These are phyloP conservation scores for Cyrtorhinus lividipennis DNA, from an alignment of 1,140 invertebrate genomes.

Conservation along the genomic window DNA sequence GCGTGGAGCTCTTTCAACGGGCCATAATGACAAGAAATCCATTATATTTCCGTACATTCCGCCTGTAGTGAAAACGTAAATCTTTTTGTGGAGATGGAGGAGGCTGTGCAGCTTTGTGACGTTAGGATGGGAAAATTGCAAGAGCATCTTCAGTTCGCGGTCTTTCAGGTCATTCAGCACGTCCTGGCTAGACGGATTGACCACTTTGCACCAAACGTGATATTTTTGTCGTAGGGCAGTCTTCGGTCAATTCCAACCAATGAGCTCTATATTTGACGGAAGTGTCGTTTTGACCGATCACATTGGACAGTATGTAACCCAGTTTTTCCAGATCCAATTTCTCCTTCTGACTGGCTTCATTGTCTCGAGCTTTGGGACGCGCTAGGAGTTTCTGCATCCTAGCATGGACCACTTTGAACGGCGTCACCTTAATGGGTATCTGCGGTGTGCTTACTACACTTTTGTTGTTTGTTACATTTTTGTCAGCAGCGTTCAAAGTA, in stretches of 20 bases:
- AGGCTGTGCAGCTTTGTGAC: background rate
- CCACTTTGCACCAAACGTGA: background rate
- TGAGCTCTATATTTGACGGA: background rate
- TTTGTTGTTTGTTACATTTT: background rate
- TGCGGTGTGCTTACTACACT: background rate
- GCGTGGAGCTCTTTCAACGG: background rate
- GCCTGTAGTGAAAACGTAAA: background rate
- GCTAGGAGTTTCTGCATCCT: background rate
- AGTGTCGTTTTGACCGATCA: background rate
- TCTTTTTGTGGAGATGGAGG: background rate
- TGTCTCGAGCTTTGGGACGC: background rate
- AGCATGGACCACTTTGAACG: background rate
- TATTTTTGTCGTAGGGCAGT: background rate
- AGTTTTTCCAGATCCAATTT: background rate
- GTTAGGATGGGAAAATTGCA: background rate
- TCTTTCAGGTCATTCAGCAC: background rate
- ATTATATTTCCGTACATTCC: background rate
- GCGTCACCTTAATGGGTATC: background rate
- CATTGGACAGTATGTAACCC: background rate
- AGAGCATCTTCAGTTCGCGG: background rate
- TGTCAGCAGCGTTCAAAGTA: background rate
- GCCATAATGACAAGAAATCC: background rate
- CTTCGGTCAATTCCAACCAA: background rate
- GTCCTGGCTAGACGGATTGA: background rate
- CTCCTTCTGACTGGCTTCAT: too few species aligned